phyloP scores from a whole-genome alignment of 2,113 vertebrate genomes.

The Peucedramus taeniatus region DNA sequence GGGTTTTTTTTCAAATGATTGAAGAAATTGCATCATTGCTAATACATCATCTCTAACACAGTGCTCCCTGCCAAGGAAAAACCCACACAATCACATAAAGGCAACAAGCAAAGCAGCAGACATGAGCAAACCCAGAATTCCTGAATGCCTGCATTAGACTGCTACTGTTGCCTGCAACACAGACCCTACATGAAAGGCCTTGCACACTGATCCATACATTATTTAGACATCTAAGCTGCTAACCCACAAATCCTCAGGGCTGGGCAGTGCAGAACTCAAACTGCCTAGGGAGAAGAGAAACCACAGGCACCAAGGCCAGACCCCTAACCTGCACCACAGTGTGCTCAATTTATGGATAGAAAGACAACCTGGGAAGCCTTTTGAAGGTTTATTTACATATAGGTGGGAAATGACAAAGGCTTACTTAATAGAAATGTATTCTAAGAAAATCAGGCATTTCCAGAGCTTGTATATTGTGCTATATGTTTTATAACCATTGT shows the following conservation, averaged over 20 bases:
- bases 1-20: neutral
- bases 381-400: neutral
- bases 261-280: neutral
- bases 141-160: neutral
- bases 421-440: neutral
- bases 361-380: neutral
- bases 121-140: constrained; percentile 40
- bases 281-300: neutral
- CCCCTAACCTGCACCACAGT: neutral
- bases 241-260: neutral
- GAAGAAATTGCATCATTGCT: constrained; percentile 4
- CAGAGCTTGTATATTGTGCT: neutral
- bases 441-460: neutral
- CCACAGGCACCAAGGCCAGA: neutral
- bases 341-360: neutral
- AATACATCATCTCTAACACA: constrained; percentile 27
- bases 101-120: constrained; percentile 13
- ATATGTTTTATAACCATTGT: neutral
- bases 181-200: neutral
- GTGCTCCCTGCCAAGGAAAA: neutral
- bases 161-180: constrained; percentile 23
- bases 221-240: neutral
- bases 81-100: constrained; percentile 1
- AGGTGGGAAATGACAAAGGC: neutral
- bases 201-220: neutral